Evolutionary conservation across 2,113 vertebrate genomes (phyloP).

Genomic region (Odocoileus virginianus): DNA sequence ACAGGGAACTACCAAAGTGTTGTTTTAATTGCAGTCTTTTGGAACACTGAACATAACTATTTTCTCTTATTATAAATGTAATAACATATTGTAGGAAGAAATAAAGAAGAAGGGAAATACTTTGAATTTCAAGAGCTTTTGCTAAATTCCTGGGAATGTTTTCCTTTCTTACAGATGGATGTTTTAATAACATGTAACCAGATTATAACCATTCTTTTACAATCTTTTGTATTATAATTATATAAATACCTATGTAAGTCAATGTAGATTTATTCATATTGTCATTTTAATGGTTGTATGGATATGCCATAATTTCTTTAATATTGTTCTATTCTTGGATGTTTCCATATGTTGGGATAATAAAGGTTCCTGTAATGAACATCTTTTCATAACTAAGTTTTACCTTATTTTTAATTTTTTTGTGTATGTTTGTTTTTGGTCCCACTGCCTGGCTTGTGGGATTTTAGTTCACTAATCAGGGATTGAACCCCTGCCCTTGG

Average conservation of each 20-base stretch:
- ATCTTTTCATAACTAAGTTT: neutral
- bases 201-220: neutral
- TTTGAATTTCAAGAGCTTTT: neutral
- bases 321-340: neutral
- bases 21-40: neutral
- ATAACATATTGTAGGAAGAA: neutral
- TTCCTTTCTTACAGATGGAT: neutral
- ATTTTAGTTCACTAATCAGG: neutral
- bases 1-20: neutral
- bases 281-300: neutral
- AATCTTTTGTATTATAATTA: neutral
- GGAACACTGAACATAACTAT: neutral
- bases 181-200: slow-evolving; percentile 23
- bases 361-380: neutral
- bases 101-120: neutral
- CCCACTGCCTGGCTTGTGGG: neutral
- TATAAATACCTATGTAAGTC: neutral
- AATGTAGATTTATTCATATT: neutral
- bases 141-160: neutral
- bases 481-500: neutral
- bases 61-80: neutral
- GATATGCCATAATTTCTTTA: neutral
- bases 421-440: neutral
- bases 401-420: neutral
- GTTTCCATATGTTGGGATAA: neutral